These are phyloP conservation scores for Psammodynastes pulverulentus DNA, from an alignment of 2,113 vertebrate species.

Conservation along the genomic window DNA sequence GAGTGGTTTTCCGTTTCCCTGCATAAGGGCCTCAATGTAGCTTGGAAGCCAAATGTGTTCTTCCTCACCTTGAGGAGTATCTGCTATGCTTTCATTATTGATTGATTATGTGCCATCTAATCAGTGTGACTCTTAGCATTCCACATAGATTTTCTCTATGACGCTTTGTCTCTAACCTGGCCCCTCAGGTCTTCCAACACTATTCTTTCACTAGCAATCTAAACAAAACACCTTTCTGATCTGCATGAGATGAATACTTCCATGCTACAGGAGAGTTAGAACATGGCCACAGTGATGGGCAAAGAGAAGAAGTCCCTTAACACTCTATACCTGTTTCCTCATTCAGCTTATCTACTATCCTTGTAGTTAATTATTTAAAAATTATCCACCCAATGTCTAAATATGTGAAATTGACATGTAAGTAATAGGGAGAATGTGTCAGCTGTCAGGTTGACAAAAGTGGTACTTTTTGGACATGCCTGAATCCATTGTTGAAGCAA, in stretches of 20 bases:
- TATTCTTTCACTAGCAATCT: background rate
- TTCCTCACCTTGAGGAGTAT: background rate
- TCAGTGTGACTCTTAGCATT: background rate
- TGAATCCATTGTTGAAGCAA: background rate
- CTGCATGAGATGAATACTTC: background rate
- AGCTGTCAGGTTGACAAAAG: background rate
- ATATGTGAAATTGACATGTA: background rate
- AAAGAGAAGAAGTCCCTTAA: background rate
- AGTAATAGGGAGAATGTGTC: background rate
- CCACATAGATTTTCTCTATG: background rate
- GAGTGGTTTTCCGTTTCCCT: background rate
- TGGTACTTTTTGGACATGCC: background rate
- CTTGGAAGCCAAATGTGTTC: background rate
- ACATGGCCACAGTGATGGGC: background rate
- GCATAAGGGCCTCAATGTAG: background rate
- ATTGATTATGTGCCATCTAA: background rate
- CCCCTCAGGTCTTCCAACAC: background rate
- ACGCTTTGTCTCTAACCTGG: background rate
- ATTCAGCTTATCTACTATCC: background rate
- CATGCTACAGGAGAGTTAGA: background rate
- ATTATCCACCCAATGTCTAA: background rate
- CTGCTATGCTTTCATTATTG: background rate
- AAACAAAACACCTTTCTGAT: background rate
- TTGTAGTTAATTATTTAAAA: background rate
- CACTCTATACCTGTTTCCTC: background rate